Conservation (phyloP, 2,888 invertebrate species). For the Hedya salicella region DNA sequence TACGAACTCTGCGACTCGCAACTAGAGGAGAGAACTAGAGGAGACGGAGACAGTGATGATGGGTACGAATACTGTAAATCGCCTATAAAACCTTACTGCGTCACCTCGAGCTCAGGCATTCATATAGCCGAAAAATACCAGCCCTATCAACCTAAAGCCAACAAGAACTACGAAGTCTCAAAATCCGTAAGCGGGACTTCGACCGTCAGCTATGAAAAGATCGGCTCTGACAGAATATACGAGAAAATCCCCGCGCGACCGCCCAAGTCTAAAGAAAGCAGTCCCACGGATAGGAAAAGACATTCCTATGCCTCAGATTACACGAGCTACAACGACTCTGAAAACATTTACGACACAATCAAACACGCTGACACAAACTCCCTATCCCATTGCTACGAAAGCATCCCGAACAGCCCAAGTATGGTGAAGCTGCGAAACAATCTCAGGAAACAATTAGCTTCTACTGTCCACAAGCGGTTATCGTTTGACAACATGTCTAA, state of each 20-base stretch:
- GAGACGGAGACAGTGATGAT: conserved; percentile 79
- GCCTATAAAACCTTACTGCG: conserved; percentile 75
- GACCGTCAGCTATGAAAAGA: conserved; percentile 78
- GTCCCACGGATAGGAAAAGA: conserved; percentile 72
- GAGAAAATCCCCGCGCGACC: conserved; percentile 74
- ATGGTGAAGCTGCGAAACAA: conserved; percentile 75
- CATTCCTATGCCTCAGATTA: conserved; percentile 75
- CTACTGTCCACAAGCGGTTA: conserved; percentile 72
- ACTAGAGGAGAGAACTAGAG: conserved; percentile 75
- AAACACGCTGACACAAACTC: conserved; percentile 81
- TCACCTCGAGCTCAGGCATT: conserved; percentile 74
- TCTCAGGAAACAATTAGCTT: conserved; percentile 68
- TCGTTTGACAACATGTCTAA: conserved; percentile 80
- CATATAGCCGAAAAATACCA: conserved; percentile 84
- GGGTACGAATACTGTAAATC: conserved; percentile 82
- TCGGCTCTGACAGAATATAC: conserved; percentile 79
- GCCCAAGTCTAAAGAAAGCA: conserved; percentile 70
- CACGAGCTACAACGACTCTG: conserved; percentile 77
- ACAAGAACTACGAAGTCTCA: conserved; percentile 72
- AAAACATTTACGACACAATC: conserved; percentile 87
- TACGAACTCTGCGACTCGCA: conserved; percentile 80
- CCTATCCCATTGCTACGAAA: conserved; percentile 86
- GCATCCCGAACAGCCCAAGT: conserved; percentile 82
- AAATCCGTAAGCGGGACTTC: conserved; percentile 80
- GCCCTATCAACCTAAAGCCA: conserved; percentile 62